Conservation (phyloP, 2,113 vertebrate genomes). For the Austrofundulus limnaeus region DNA sequence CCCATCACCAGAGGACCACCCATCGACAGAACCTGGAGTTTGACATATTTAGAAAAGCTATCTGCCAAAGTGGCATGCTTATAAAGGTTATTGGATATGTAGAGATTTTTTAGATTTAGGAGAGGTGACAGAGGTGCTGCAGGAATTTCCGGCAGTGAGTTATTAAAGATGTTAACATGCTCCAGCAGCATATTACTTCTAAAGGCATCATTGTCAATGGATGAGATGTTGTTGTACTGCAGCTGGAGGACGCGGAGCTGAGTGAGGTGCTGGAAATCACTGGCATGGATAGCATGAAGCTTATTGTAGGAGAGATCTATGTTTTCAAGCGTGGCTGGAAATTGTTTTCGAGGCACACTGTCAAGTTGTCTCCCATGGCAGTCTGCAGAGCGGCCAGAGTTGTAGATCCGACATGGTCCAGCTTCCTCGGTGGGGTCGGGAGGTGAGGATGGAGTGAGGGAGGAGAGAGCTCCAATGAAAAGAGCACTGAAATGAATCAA, state of each 20-base stretch:
- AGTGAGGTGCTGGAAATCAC: slow-evolving; percentile 66
- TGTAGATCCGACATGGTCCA: slow-evolving; percentile 54
- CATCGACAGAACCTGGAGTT: slow-evolving; percentile 75
- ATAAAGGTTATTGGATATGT: slow-evolving; percentile 86
- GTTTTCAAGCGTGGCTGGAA: slow-evolving; percentile 67
- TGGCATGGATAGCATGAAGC: slow-evolving; percentile 54
- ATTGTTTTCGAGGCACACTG: slow-evolving; percentile 64
- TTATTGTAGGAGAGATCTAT: slow-evolving; percentile 84
- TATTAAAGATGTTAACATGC: slow-evolving; percentile 83
- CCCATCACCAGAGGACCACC: slow-evolving; percentile 76
- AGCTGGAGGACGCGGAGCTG: slow-evolving; percentile 70
- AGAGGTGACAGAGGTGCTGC: slow-evolving; percentile 69
- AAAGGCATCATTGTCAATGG: slow-evolving; percentile 75
- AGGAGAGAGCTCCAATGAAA: slow-evolving; percentile 42
- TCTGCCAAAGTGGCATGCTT: slow-evolving; percentile 49
- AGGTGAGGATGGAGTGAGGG: slow-evolving; percentile 21
- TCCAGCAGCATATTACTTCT: slow-evolving; percentile 71
- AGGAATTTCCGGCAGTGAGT: slow-evolving; percentile 79
- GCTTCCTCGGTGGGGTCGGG: not conserved
- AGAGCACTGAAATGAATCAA: slow-evolving; percentile 40
- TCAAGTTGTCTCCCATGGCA: slow-evolving; percentile 74
- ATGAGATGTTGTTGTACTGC: slow-evolving; percentile 81
- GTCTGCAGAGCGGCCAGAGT: slow-evolving; percentile 62
- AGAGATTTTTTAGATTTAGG: slow-evolving; percentile 63
- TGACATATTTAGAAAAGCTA: slow-evolving; percentile 66